Base-by-base conservation (phyloP, 2,888 invertebrate species). In the Euspilapteryx auroguttella region DNA sequence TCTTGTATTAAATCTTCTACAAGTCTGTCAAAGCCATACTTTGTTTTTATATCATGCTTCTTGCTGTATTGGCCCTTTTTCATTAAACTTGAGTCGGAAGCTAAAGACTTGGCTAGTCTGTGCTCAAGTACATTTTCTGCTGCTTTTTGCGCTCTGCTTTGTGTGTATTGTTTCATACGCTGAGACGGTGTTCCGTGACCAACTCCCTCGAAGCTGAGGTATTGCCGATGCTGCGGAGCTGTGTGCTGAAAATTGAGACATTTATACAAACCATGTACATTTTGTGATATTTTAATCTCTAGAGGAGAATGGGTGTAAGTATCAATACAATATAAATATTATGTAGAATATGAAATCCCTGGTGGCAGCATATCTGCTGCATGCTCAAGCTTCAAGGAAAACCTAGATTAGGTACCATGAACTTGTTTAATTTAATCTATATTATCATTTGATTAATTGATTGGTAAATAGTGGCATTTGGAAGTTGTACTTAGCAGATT, bases 1-100 rank as follows among this genome's bases (percentile, higher is more conserved):
- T 94, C 92, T 44, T 91, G 91, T 37, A 95, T 94, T 34, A 93
- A 73, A 75, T 94, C 94, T 55, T 94, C 94, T 0, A 94, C 94
- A 0, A 94, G 65, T 29, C 94, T 82, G 37, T 94, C 94, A 42
- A 92, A 86, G 1, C 91, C 90, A 48, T 84, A 83, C 69, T 87
- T 87, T 1, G 89, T 89, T 69, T 88, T 87, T 12, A 85, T 85
- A 40, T 86, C 86, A 58, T 86, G 86, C 41, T 79, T 82, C 28
- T 75, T 75, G 29, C 75, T 63, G 28, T 37, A 26, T n/a, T 54
- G 76, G 24, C 80, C 81, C 47, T 82, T 83, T 33, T 85, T 82
- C 71, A 86, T 80, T 0, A 90, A 44, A 0, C 83, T 62, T 22
- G 80, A 77, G 33, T 88, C 87, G 2, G 79, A 68, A 2, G 79